Evolutionary conservation across 1,140 invertebrate genomes (phyloP).

Genomic region (Drusus annulatus): DNA sequence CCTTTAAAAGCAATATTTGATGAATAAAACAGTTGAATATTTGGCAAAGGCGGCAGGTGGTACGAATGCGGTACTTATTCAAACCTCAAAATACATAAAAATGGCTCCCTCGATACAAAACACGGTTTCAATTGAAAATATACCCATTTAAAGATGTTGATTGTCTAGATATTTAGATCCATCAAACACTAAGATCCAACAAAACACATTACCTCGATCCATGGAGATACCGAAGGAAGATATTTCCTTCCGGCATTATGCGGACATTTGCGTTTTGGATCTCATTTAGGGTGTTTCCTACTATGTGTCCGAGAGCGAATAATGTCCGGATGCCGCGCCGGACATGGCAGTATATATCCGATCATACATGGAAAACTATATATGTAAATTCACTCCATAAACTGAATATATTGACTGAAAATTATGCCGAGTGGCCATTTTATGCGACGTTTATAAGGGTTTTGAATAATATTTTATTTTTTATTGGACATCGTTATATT

Average conservation of each 20-base stretch:
- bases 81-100: too few relatives aligned
- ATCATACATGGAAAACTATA: slow-evolving; percentile 43
- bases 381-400: slow-evolving; percentile 54
- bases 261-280: slow-evolving; percentile 29
- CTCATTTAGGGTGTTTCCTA: slow-evolving; percentile 7
- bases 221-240: slow-evolving; percentile 13
- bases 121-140: too few relatives aligned
- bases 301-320: background rate
- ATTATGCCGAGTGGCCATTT: slow-evolving; percentile 71
- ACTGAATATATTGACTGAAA: slow-evolving; percentile 62
- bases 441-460: slow-evolving; percentile 66
- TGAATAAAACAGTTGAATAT: too few relatives aligned
- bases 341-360: slow-evolving; percentile 22
- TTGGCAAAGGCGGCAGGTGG: too few relatives aligned
- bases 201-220: background rate
- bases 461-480: slow-evolving; percentile 71
- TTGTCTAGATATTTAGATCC: too few relatives aligned
- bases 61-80: too few relatives aligned
- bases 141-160: too few relatives aligned
- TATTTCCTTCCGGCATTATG: slow-evolving; percentile 34
- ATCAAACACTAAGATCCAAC: too few relatives aligned
- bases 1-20: too few relatives aligned
- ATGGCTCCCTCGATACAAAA: too few relatives aligned
- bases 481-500: slow-evolving; percentile 64
- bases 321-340: background rate